Evolutionary conservation across 1,140 invertebrate species (phyloP), one percentile per base, ranked within the genome.

Genomic region (Philotrypesis tridentata): DNA sequence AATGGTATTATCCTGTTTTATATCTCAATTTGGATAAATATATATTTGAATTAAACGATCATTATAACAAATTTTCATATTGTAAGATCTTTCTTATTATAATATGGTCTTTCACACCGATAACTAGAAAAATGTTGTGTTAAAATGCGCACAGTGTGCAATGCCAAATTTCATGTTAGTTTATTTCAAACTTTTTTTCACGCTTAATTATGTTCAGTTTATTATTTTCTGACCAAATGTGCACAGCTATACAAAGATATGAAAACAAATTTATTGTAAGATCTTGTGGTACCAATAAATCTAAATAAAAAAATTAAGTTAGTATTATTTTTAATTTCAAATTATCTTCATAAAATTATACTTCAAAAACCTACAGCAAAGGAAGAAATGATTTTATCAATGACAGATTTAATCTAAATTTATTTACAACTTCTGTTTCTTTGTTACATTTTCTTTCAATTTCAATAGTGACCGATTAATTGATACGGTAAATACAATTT

Each of bases 161-260:
- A 83, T 83, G 85, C 71, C 63, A 81, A 80, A 80, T 31, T 68
- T 77, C 67, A 89, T 85, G 86, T 86, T 86, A 82, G 21, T 79
- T 33, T 84, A 87, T 85, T 80, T 85, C 82, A 65, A 29, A 68
- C 48, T 80, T 67, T 80, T 65, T 65, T 80, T 75, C n/a, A 81
- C 14, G 40, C 61, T 80, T 73, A 25, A 65, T 73, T 31, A 65
- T 71, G 9, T 31, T 70, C 17, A 37, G 21, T 43, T 29, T 78
- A 55, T 81, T 84, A 83, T 86, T 86, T 87, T 83, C 87, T 85
- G 82, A 87, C 73, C 79, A 89, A 87, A 85, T 89, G 85, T 86
- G 86, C 88, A 89, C 86, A 85, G 78, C 85, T 88, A 87, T 87
- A 76, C 84, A 85, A 86, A 90, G 83, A 88, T 86, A 84, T 84